Evolutionary conservation across 2,113 vertebrate species (phyloP).

Genomic region (Hyaena hyaena): DNA sequence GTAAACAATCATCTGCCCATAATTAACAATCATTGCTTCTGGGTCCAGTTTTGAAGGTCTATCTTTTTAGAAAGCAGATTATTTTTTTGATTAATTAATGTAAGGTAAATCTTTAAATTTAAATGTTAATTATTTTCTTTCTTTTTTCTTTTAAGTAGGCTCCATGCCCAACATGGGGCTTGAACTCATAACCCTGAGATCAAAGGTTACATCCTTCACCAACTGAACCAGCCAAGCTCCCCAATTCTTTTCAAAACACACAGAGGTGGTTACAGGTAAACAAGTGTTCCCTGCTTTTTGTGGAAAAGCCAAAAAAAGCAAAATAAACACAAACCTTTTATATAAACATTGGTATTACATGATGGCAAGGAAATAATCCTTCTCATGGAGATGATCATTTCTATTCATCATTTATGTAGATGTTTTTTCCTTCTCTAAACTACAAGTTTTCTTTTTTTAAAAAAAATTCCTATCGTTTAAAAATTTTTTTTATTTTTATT

Average conservation of each 20-base stretch:
- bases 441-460: neutral
- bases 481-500: no score
- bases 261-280: neutral
- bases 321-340: neutral
- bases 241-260: neutral
- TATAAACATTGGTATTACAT: neutral
- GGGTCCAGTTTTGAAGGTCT: neutral
- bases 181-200: no score
- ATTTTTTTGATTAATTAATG: neutral
- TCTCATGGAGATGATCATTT: slow-evolving; percentile 16
- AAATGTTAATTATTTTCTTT: neutral
- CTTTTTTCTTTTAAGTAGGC: no score
- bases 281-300: neutral
- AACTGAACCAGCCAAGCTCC: no score
- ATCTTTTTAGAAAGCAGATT: neutral
- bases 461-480: no score
- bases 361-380: neutral
- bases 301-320: neutral
- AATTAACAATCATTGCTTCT: slow-evolving; percentile 9
- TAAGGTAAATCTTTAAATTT: neutral
- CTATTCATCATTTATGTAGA: neutral
- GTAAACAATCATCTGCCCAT: neutral
- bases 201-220: no score
- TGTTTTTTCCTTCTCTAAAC: neutral
- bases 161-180: no score